Evolutionary conservation across 2,113 vertebrate genomes (phyloP).

Genomic region (Brienomyrus brachyistius): DNA sequence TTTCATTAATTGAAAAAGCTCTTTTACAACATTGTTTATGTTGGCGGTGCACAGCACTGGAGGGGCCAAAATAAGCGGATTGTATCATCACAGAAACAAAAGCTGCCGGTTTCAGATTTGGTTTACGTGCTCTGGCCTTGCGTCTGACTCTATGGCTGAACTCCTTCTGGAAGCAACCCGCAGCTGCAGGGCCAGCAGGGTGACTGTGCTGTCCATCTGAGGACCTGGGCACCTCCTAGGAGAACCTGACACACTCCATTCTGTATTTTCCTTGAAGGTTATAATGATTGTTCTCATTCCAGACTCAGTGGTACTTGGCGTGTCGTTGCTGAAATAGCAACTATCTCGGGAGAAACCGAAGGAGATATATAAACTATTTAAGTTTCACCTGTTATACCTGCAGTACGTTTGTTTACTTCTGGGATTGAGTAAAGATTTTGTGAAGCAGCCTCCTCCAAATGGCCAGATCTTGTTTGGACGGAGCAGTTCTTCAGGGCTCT

Average conservation of each 20-base stretch:
- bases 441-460: neutral
- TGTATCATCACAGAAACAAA: slow-evolving; percentile 49
- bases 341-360: neutral
- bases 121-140: slow-evolving; percentile 3
- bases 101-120: slow-evolving; percentile 26
- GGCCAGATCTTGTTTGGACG: neutral
- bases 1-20: slow-evolving; percentile 23
- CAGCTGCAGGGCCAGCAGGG: neutral
- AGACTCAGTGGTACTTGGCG: neutral
- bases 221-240: neutral
- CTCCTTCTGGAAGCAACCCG: neutral
- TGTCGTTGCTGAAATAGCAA: neutral
- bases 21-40: slow-evolving; percentile 39
- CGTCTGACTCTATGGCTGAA: slow-evolving; percentile 17
- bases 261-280: neutral
- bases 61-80: slow-evolving; percentile 48
- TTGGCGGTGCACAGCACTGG: slow-evolving; percentile 26
- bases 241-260: neutral
- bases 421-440: neutral
- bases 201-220: neutral
- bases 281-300: neutral
- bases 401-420: neutral
- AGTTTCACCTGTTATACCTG: neutral
- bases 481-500: neutral
- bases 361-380: neutral